Evolutionary conservation across 2,113 vertebrate species (phyloP).

Genomic region (Lasiurus cinereus): DNA sequence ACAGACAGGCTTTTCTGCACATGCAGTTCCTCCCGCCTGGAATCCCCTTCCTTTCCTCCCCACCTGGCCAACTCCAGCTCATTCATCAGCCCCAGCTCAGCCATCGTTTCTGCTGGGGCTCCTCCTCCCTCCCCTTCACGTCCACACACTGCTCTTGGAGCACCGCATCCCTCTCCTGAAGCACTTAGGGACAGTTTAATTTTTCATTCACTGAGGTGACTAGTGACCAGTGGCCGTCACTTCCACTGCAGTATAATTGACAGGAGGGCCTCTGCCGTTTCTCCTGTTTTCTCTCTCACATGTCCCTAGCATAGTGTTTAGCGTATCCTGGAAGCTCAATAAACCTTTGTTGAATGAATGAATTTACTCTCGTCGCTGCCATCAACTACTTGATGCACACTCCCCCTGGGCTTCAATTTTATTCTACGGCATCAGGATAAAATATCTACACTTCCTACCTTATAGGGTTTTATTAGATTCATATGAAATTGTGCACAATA

Average conservation of each 20-base stretch:
- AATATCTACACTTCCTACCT: neutral
- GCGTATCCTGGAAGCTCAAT: neutral
- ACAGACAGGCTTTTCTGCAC: no score
- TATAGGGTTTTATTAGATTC: neutral
- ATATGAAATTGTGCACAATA: neutral
- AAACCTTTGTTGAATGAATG: neutral
- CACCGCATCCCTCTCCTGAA: neutral
- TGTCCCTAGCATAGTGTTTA: neutral
- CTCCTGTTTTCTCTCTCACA: neutral
- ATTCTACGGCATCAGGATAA: neutral
- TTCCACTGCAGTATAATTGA: neutral
- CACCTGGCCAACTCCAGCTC: neutral
- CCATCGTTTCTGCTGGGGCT: accelerated
- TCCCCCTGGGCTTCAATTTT: neutral
- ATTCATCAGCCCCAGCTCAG: neutral
- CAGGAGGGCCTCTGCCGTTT: neutral
- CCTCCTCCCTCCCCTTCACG: accelerated
- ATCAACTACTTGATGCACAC: no score
- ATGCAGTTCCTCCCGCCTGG: accelerated
- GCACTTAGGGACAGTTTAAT: neutral
- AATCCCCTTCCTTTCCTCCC: neutral
- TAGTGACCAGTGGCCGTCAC: neutral
- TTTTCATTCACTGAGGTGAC: neutral
- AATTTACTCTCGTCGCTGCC: neutral
- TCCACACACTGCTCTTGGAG: neutral